Conservation (phyloP, 2,113 vertebrate genomes). For the Piaya cayana region DNA sequence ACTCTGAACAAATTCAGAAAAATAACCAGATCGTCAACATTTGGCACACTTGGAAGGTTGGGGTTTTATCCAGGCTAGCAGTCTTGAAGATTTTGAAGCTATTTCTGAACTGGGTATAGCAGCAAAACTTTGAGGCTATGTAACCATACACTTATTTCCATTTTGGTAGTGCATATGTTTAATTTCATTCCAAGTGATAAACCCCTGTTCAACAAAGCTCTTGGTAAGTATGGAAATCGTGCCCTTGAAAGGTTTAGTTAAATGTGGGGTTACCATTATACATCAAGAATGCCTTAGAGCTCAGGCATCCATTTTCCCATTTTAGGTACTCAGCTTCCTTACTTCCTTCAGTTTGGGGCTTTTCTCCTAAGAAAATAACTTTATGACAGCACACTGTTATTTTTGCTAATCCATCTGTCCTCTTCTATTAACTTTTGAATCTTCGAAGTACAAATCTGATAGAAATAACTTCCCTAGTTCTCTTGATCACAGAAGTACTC, state of each 20-base stretch:
- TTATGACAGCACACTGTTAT: neutral
- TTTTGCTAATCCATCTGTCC: neutral
- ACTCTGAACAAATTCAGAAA: neutral
- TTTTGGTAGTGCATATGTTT: neutral
- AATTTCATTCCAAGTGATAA: neutral
- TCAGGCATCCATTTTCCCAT: neutral
- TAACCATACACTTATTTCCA: neutral
- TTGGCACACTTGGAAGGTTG: neutral
- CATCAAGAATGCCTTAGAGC: neutral
- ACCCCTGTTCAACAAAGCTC: neutral
- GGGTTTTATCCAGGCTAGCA: neutral
- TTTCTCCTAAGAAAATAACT: neutral
- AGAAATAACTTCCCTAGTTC: neutral
- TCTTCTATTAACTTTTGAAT: neutral
- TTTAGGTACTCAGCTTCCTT: neutral
- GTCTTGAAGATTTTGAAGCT: neutral
- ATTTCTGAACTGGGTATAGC: neutral
- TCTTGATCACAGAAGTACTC: neutral
- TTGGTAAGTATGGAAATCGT: neutral
- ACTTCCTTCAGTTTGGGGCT: neutral
- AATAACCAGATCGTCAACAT: neutral
- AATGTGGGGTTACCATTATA: neutral
- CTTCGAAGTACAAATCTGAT: neutral
- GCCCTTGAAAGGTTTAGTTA: neutral
- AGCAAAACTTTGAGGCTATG: neutral